A percentile compares a stretch with the other conserved stretches of the same genome.
Evolutionary conservation across 1,140 invertebrate genomes (phyloP).

Genomic region (Ceratina japonica): DNA sequence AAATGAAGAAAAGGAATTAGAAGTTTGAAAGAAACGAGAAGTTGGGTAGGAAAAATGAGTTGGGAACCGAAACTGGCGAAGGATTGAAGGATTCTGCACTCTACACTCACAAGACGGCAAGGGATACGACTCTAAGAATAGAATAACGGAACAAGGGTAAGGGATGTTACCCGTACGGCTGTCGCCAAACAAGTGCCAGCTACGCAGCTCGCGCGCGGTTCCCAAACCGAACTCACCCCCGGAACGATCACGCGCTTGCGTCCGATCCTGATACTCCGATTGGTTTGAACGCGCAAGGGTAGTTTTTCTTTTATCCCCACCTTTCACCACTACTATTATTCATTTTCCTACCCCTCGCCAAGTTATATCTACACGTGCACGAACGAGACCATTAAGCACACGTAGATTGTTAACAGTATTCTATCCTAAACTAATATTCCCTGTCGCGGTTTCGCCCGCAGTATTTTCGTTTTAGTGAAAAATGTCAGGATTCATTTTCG

Average conservation of each 20-base stretch:
- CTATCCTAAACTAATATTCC: too few species aligned
- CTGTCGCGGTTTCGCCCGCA: too few species aligned
- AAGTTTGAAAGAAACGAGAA: neutral
- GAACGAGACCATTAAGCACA: neutral
- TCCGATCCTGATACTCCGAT: slow-evolving; percentile 50
- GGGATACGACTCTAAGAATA: slow-evolving; percentile 16
- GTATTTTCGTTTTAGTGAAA: too few species aligned
- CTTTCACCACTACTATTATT: neutral
- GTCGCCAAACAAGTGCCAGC: slow-evolving; percentile 78
- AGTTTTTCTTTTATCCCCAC: slow-evolving; percentile 55
- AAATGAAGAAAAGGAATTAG: too few species aligned
- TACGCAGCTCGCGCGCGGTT: slow-evolving; percentile 73
- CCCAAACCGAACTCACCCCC: slow-evolving; percentile 66
- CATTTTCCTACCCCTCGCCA: slow-evolving; percentile 26
- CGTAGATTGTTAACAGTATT: slow-evolving; percentile 24
- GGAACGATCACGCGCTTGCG: slow-evolving; percentile 65
- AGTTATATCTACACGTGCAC: neutral
- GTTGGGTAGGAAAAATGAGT: neutral
- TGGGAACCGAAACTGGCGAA: neutral
- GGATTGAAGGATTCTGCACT: slow-evolving; percentile 31
- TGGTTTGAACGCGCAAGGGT: slow-evolving; percentile 54
- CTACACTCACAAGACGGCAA: neutral
- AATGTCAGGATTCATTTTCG: too few species aligned
- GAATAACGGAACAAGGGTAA: slow-evolving; percentile 26
- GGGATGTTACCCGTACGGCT: slow-evolving; percentile 77